phyloP scores from a whole-genome alignment of 2,797 vertebrate species.

The Simalia tracyae region DNA sequence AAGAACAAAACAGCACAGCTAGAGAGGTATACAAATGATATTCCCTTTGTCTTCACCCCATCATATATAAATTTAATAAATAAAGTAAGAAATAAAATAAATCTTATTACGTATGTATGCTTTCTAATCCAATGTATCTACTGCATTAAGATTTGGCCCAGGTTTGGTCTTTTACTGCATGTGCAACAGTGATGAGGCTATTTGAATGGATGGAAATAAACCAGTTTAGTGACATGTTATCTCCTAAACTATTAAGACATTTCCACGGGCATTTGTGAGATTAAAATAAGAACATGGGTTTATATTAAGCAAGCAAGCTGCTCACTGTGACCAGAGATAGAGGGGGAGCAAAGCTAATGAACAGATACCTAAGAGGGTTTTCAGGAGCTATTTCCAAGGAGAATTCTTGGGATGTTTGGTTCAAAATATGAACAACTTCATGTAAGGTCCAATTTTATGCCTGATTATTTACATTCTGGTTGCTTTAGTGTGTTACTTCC shows the following conservation, averaged over 20 bases:
- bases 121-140: neutral
- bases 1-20: neutral
- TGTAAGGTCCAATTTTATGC: no score
- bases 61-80: neutral
- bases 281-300: neutral
- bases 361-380: neutral
- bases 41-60: neutral
- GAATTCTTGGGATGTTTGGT: neutral
- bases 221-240: neutral
- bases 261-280: neutral
- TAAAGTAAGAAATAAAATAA: no score
- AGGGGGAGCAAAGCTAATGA: neutral
- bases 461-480: neutral
- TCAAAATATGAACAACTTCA: neutral
- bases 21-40: slow-evolving; percentile 21
- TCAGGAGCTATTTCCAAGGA: neutral
- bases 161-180: neutral
- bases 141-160: rapidly evolving
- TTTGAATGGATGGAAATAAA: neutral
- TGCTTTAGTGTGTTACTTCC: neutral
- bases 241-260: neutral
- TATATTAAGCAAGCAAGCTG: neutral
- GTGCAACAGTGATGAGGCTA: neutral
- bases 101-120: neutral
- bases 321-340: neutral